Conservation (phyloP, 2,888 invertebrate species). For the Phrixothrix hirtus region DNA sequence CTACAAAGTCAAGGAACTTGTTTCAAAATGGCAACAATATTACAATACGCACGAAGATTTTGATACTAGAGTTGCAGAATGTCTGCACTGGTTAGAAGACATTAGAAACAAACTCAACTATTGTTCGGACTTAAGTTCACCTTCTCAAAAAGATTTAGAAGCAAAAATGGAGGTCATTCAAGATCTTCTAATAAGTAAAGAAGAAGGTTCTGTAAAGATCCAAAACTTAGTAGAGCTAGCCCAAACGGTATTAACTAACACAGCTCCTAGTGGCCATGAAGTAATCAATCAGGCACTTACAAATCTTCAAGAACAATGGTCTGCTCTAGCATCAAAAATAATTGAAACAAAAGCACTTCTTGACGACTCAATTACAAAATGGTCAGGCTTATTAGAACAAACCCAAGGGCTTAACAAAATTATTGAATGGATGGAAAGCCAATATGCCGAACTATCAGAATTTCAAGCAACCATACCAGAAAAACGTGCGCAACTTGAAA, state of each 20-base stretch:
- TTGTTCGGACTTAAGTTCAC: constrained; percentile 80
- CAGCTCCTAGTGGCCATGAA: constrained; percentile 85
- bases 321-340: constrained; percentile 82
- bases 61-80: constrained; percentile 77
- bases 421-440: constrained; percentile 75
- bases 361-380: constrained; percentile 88
- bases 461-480: constrained; percentile 82
- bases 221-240: constrained; percentile 89
- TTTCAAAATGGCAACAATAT: constrained; percentile 90
- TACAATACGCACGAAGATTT: constrained; percentile 87
- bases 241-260: constrained; percentile 88
- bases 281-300: constrained; percentile 82
- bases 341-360: constrained; percentile 85
- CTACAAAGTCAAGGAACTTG: constrained; percentile 88
- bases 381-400: constrained; percentile 89
- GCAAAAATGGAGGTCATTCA: constrained; percentile 82
- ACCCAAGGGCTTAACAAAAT: constrained; percentile 83
- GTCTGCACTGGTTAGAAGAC: constrained; percentile 81
- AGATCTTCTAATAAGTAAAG: constrained; percentile 87
- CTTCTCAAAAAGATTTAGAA: constrained; percentile 84
- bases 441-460: constrained; percentile 72
- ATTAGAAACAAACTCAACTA: constrained; percentile 83
- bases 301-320: constrained; percentile 89
- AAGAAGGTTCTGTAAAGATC: constrained; percentile 88
- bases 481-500: constrained; percentile 82